Base-by-base conservation (phyloP, 2,113 vertebrate genomes). In the Ursus arctos region DNA sequence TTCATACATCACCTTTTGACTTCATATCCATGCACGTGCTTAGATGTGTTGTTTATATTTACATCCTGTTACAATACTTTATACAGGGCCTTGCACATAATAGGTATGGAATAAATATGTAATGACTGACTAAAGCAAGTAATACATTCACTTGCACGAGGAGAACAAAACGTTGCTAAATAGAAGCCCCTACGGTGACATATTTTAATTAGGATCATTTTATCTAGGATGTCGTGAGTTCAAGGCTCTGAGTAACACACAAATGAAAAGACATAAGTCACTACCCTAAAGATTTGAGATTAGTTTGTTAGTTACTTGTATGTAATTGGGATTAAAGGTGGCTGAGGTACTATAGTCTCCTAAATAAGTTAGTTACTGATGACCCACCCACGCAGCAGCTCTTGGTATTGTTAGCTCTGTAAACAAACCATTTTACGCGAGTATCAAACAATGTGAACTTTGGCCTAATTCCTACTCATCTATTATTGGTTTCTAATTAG, bases 151-250 rank as follows among this genome's bases (percentile, higher is more conserved):
- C 26, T 94, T 94, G 57, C n/a, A 71, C 15, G 36, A 40, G 6
- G 7, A 49, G 59, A 69, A 55, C 40, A 89, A 65, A 55, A 94
- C 72, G 16, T 69, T 87, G 85, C 19, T 33, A 57, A 77, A 12
- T 43, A 31, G 59, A 92, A 90, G 59, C 18, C 77, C 16, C 4
- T 24, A 47, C 47, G 51, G 43, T 92, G 36, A 76, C 67, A 74
- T 21, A 24, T 88, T 95, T 96, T 90, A 79, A 82, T 59, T 59
- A 91, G 55, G 36, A 87, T 67, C 12, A 49, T 92, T 97, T 94
- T 63, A 69, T 94, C 40, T 53, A 77, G 63, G 85, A 65, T 53
- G 4, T 10, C 21, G 24, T n/a, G 8, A 24, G 15, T 55, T 3
- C 80, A 69, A 16, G 26, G n/a, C 63, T 91, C 47, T 57, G 51